These are phyloP conservation scores for Drosophila oshimai DNA, from an alignment of 1,140 invertebrate genomes.

Conservation along the genomic window DNA sequence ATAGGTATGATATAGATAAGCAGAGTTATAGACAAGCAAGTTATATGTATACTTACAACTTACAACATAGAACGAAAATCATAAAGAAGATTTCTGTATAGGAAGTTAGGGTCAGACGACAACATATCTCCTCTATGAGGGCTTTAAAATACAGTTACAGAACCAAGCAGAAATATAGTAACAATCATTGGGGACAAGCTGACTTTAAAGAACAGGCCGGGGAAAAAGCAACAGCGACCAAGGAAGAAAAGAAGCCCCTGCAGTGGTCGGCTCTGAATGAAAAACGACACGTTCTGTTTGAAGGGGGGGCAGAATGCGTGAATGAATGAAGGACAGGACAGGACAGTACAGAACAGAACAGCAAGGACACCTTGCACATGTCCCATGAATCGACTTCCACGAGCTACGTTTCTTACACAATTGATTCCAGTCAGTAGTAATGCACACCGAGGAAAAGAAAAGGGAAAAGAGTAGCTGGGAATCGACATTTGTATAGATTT, in stretches of 20 bases:
- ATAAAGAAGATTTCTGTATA: too few relatives aligned
- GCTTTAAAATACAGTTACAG: not conserved
- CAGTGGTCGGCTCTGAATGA: conserved; percentile 66
- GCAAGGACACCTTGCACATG: conserved; percentile 57
- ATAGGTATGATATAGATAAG: too few relatives aligned
- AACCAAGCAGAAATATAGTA: conserved; percentile 3
- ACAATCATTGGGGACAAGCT: not conserved
- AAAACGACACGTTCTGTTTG: conserved; percentile 68
- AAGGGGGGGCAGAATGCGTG: not conserved
- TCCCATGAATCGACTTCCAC: conserved; percentile 35
- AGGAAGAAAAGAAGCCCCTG: conserved; percentile 73
- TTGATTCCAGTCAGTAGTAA: conserved; percentile 64
- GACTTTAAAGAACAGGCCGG: conserved; percentile 4
- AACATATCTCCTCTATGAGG: too few relatives aligned
- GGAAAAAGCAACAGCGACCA: conserved; percentile 19
- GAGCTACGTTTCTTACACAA: conserved; percentile 69
- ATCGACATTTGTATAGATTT: conserved; percentile 58
- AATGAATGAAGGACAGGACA: not conserved
- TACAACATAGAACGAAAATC: too few relatives aligned
- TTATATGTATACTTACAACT: too few relatives aligned
- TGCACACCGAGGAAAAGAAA: conserved; percentile 35
- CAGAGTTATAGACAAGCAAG: not conserved
- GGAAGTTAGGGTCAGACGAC: too few relatives aligned
- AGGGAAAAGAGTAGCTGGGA: not conserved
- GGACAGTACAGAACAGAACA: conserved; percentile 1